Evolutionary conservation across 2,113 vertebrate genomes (phyloP).

Genomic region (Macheiramphus alcinus): DNA sequence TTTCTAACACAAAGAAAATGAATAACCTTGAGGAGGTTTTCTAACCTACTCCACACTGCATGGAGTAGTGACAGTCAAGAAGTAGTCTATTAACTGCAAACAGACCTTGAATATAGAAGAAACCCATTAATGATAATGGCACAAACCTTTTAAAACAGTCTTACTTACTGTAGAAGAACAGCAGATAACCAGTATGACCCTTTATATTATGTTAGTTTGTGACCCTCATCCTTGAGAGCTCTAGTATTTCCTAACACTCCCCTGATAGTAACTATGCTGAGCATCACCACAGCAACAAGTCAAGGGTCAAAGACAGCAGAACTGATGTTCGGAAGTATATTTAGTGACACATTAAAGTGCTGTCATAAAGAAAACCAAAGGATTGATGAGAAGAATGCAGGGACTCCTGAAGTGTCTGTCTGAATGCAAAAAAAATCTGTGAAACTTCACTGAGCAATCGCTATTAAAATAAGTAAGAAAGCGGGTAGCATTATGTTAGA

Average conservation of each 20-base stretch:
- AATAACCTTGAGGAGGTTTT: not conserved
- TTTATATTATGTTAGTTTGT: not conserved
- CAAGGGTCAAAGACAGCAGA: not conserved
- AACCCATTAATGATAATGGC: not conserved
- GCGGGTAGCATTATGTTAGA: not conserved
- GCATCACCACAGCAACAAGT: not conserved
- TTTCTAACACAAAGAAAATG: not conserved
- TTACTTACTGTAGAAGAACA: not conserved
- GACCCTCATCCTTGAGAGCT: not conserved
- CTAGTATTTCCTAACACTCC: not conserved
- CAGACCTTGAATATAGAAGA: not conserved
- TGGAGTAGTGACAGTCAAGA: not conserved
- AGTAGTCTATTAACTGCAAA: not conserved
- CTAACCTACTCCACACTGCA: not conserved
- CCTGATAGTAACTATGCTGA: not conserved
- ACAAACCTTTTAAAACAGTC: not conserved
- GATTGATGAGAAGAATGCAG: not conserved
- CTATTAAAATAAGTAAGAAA: not conserved
- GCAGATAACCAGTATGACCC: not conserved
- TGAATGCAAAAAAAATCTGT: not conserved
- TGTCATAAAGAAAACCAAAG: not conserved
- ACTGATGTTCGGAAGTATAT: not conserved
- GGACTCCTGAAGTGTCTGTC: fast-evolving
- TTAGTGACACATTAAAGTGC: not conserved
- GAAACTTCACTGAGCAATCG: not conserved